phyloP scores from a whole-genome alignment of 1,140 invertebrate genomes.

The Episyrphus balteatus region DNA sequence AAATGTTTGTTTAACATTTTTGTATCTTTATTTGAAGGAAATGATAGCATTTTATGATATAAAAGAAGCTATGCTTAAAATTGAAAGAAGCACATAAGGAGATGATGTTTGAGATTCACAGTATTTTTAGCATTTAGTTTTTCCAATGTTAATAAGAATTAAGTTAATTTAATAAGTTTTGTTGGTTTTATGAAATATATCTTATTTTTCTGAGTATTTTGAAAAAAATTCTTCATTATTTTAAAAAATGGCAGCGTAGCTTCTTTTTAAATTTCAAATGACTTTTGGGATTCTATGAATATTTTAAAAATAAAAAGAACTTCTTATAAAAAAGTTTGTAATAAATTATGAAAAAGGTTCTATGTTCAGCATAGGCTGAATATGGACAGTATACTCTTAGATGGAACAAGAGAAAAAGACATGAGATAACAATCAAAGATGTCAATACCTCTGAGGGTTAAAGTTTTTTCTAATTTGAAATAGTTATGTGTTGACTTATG shows the following conservation, averaged over 20 bases:
- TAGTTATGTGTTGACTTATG: too few relatives aligned
- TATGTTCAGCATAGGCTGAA: too few relatives aligned
- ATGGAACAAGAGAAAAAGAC: too few relatives aligned
- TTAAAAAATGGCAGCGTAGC: neutral
- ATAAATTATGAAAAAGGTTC: too few relatives aligned
- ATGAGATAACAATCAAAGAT: too few relatives aligned
- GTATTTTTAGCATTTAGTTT: neutral
- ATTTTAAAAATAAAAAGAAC: too few relatives aligned
- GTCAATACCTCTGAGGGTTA: too few relatives aligned
- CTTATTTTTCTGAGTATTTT: neutral
- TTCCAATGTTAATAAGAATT: neutral
- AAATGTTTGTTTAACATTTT: neutral
- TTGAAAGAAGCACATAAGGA: neutral
- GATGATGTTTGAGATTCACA: neutral
- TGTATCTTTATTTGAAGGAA: constrained; percentile 4
- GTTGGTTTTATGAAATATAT: neutral
- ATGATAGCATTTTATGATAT: constrained; percentile 8
- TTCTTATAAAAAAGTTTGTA: too few relatives aligned
- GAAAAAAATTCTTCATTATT: neutral
- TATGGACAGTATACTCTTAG: too few relatives aligned
- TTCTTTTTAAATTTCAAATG: neutral
- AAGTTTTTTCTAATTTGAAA: too few relatives aligned
- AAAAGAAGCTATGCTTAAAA: constrained; percentile 1
- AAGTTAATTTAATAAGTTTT: neutral
- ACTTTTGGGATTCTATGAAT: too few relatives aligned